phyloP scores from a whole-genome alignment of 2,797 vertebrate species.

The Molossus alvarezi region DNA sequence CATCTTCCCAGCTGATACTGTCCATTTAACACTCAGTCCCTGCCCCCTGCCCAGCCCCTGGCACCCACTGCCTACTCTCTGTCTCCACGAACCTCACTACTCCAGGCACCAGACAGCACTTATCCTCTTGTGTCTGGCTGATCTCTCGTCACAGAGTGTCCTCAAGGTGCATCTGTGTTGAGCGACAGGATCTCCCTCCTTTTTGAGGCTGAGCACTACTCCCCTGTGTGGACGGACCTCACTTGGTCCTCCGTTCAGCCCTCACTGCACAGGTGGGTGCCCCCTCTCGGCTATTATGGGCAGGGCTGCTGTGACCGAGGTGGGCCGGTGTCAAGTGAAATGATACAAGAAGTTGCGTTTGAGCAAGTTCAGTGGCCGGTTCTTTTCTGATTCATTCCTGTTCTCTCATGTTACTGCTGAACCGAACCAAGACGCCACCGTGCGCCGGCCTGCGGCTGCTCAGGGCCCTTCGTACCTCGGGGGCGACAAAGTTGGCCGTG shows the following conservation, averaged over 20 bases:
- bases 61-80: not conserved
- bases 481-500: constrained; percentile 98
- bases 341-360: accelerated
- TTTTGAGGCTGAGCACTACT: accelerated
- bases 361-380: accelerated
- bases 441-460: not conserved
- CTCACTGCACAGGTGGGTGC: accelerated
- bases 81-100: accelerated
- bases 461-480: constrained; percentile 92
- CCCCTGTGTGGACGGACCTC: accelerated
- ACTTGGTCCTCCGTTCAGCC: accelerated
- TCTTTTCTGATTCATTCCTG: accelerated
- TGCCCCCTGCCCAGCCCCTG: accelerated
- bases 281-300: accelerated
- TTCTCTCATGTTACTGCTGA: accelerated
- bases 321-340: not conserved
- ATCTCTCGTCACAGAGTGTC: accelerated
- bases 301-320: accelerated
- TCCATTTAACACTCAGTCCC: accelerated
- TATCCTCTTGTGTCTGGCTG: not conserved
- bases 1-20: not conserved
- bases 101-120: accelerated
- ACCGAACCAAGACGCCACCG: accelerated
- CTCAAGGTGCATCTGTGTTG: accelerated
- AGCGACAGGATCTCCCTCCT: not conserved